Conservation (phyloP, 2,888 invertebrate genomes). For the Tholera decimalis region DNA sequence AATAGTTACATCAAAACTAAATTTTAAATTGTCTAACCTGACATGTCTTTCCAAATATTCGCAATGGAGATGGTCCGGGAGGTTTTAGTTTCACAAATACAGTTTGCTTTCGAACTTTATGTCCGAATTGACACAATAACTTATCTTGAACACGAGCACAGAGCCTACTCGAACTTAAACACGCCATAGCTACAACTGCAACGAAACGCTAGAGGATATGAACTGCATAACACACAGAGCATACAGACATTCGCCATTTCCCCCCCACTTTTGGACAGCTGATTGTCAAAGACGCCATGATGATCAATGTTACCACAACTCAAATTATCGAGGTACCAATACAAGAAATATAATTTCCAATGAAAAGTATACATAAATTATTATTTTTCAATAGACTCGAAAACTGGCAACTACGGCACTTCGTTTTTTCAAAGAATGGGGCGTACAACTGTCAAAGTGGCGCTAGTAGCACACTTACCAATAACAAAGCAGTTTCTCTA, state of each 20-base stretch:
- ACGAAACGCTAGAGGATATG: slow-evolving; percentile 92
- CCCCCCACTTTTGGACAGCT: slow-evolving; percentile 90
- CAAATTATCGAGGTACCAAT: slow-evolving; percentile 3
- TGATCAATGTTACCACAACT: slow-evolving; percentile 40
- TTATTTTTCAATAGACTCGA: not conserved
- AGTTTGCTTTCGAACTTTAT: slow-evolving; percentile 93
- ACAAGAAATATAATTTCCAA: not conserved
- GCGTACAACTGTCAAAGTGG: no score
- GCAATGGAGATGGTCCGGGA: slow-evolving; percentile 91
- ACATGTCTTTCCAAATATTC: slow-evolving; percentile 90
- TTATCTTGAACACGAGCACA: slow-evolving; percentile 96
- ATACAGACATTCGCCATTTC: slow-evolving; percentile 86
- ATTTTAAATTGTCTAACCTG: slow-evolving; percentile 80
- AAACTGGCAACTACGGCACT: no score
- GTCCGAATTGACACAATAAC: slow-evolving; percentile 95
- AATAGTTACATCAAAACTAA: slow-evolving; percentile 32
- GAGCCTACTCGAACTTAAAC: slow-evolving; percentile 95
- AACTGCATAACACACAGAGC: slow-evolving; percentile 87
- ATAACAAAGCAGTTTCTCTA: no score
- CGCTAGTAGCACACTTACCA: no score
- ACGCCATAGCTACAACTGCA: slow-evolving; percentile 96
- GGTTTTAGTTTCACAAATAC: slow-evolving; percentile 93
- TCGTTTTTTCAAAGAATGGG: no score
- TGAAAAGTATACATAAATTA: not conserved
- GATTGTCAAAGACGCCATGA: slow-evolving; percentile 86